A percentile compares a stretch with the other conserved stretches of the same genome.
These are phyloP conservation scores for Drosophila meridionalis DNA, from an alignment of 2,888 invertebrate species.

Conservation along the genomic window DNA sequence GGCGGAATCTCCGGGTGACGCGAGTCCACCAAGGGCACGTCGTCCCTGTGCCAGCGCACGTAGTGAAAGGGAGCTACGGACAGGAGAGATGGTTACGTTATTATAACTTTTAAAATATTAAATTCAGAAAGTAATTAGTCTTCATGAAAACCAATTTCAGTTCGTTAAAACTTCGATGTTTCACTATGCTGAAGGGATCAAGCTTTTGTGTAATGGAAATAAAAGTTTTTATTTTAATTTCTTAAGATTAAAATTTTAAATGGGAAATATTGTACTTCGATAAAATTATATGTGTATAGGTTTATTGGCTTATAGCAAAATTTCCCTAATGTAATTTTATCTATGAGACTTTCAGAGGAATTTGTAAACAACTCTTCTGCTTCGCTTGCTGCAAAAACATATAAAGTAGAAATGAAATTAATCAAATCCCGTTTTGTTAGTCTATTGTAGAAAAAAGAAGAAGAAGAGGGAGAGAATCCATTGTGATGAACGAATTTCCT, in stretches of 20 bases:
- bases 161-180: neutral
- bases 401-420: slow-evolving; percentile 45
- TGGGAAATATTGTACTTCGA: neutral
- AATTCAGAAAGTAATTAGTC: neutral
- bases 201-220: neutral
- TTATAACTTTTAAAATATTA: too few species aligned
- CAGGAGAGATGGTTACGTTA: too few species aligned
- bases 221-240: neutral
- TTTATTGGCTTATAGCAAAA: neutral
- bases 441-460: slow-evolving; percentile 40
- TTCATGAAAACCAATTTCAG: slow-evolving; percentile 1
- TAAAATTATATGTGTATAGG: too few species aligned
- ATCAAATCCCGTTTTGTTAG: slow-evolving; percentile 55
- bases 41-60: slow-evolving; percentile 90
- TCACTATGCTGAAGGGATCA: neutral
- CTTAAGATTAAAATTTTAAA: neutral
- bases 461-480: slow-evolving; percentile 42
- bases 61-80: slow-evolving; percentile 86
- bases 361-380: slow-evolving; percentile 54
- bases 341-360: too few species aligned
- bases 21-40: slow-evolving; percentile 88
- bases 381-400: neutral
- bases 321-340: neutral
- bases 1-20: slow-evolving; percentile 85
- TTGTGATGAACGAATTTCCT: slow-evolving; percentile 51